Evolutionary conservation across 1,140 invertebrate genomes (phyloP).

Genomic region (Drosophila sechellia): DNA sequence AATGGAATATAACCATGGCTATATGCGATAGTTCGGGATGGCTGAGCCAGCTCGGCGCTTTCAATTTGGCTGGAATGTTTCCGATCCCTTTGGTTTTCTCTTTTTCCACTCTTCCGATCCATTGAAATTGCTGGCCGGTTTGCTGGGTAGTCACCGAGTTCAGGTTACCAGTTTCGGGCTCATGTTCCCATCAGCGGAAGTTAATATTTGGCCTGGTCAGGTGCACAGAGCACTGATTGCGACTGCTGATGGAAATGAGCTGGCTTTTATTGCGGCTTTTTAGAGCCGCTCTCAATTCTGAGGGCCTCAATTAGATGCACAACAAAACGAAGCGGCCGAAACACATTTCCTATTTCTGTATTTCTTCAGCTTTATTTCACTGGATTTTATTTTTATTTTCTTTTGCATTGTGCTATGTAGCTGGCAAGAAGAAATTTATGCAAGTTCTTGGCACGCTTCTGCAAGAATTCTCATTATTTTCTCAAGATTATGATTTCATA

Average conservation of each 20-base stretch:
- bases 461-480: conserved; percentile 68
- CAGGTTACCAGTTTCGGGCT: conserved; percentile 11
- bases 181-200: conserved; percentile 38
- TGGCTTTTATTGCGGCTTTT: conserved; percentile 27
- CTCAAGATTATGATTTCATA: conserved; percentile 68
- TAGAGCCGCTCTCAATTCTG: conserved; percentile 10
- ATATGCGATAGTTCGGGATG: conserved; percentile 21
- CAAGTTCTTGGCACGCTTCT: conserved; percentile 62
- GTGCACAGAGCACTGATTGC: conserved; percentile 40
- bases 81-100: conserved; percentile 44
- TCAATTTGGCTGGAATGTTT: conserved; percentile 68
- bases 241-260: conserved; percentile 39
- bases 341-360: conserved; percentile 16
- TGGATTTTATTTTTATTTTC: conserved; percentile 3
- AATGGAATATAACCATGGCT: conserved; percentile 8
- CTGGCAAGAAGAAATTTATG: conserved; percentile 38
- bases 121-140: conserved; percentile 26
- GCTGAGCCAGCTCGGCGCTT: conserved; percentile 38
- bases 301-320: conserved; percentile 41
- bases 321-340: conserved; percentile 9
- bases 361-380: conserved; percentile 19
- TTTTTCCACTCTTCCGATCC: conserved; percentile 10
- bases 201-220: conserved; percentile 53
- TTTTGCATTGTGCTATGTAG: conserved; percentile 29
- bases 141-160: conserved; percentile 15